A percentile compares a stretch with the other conserved stretches of the same genome.
Conservation (phyloP, 1,140 invertebrate species). For the Battus philenor region DNA sequence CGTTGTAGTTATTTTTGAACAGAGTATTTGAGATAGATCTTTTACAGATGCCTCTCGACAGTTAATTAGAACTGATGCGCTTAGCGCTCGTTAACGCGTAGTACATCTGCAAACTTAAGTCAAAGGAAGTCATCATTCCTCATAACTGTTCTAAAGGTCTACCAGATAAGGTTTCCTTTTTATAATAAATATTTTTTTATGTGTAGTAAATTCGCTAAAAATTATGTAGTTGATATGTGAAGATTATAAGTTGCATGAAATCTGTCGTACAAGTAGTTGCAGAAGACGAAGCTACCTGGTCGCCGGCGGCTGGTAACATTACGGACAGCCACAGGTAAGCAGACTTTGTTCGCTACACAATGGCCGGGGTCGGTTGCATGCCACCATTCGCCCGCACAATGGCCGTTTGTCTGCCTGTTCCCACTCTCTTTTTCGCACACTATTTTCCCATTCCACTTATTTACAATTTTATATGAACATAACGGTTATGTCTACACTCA, state of each 20-base stretch:
- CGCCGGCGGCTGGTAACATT: no score
- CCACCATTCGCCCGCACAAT: slow-evolving; percentile 48
- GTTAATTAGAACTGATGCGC: slow-evolving; percentile 5
- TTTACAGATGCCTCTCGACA: neutral
- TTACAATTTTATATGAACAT: slow-evolving; percentile 18
- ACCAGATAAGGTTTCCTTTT: neutral
- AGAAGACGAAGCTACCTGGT: slow-evolving; percentile 3
- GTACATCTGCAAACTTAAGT: neutral
- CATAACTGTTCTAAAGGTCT: no score
- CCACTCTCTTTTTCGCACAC: slow-evolving; percentile 54
- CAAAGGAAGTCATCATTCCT: no score
- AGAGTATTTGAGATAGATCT: slow-evolving; percentile 7
- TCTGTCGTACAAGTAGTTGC: slow-evolving; percentile 9
- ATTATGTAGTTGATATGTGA: no score
- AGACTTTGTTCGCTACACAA: slow-evolving; percentile 31
- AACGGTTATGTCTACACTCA: slow-evolving; percentile 12
- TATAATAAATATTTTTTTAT: neutral
- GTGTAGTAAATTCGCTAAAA: no score
- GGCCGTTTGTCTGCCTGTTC: slow-evolving; percentile 46
- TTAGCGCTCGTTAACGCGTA: slow-evolving; percentile 4
- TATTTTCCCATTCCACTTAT: slow-evolving; percentile 49
- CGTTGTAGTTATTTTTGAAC: slow-evolving; percentile 1
- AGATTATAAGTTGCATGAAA: no score
- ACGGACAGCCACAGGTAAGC: slow-evolving; percentile 10
- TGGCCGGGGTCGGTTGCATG: slow-evolving; percentile 39